Evolutionary conservation across 2,888 invertebrate genomes (phyloP), one percentile per base, ranked within the genome.

Genomic region (Volucella zonaria): DNA sequence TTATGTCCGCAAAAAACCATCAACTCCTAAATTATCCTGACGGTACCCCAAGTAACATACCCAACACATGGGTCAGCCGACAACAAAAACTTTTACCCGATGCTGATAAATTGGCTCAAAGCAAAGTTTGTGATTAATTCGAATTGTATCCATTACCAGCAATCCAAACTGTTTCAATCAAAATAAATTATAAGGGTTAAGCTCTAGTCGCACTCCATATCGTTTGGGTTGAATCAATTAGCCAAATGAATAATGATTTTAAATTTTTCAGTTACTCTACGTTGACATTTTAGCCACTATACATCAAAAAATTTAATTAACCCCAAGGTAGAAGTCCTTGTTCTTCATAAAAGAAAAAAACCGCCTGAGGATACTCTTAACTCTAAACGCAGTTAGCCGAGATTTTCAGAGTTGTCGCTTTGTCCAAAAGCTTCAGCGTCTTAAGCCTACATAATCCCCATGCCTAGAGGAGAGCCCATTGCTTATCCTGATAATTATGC

Each of bases 81-180:
- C 14, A 18, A 15, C 64, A 23, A 9, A 18, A 51, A 42, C 49
- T 47, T 23, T 31, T 31, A 23, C 12, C 12, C 52, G 18, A 31
- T 52, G 10, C 52, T 61, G 54, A 70, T 78, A 70, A 58, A 70
- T 78, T 15, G 18, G 54, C 43, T n/a, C 8, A 12, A n/a, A 15
- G 45, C 14, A 54, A 62, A 71, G 64, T 78, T 71, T 56, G 38
- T 62, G 78, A 78, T 78, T 78, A 70, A 71, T 78, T 71, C 56
- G 42, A 18, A 1, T 43, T 58, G 23, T 23, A 23, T 42, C 42
- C 64, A 51, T 62, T 54, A 38, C 61, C 38, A 14, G 38, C 49
- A 71, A 54, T 56, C 49, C 51, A 12, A 58, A 64, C 56, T 64
- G 58, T 64, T 49, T 42, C 31, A 23, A 56, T 71, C 62, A 54